These are phyloP conservation scores for Clupea harengus DNA, from an alignment of 2,113 vertebrate genomes.

Conservation along the genomic window DNA sequence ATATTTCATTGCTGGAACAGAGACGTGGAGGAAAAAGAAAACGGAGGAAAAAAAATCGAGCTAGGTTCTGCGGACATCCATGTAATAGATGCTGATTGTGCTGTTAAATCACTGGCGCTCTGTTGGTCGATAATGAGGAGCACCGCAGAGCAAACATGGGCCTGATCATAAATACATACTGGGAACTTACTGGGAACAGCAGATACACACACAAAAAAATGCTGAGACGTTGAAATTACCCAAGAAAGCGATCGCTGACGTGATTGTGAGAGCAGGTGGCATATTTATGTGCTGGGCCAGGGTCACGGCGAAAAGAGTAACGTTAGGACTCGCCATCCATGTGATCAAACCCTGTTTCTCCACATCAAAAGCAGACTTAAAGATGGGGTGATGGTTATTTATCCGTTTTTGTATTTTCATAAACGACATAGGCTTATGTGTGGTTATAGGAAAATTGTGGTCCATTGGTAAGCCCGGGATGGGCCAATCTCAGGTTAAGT, in stretches of 20 bases:
- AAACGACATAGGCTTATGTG: background rate
- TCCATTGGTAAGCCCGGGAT: background rate
- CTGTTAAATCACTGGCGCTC: constrained; percentile 52
- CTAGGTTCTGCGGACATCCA: constrained; percentile 60
- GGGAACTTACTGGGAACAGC: constrained; percentile 38
- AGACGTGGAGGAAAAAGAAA: constrained; percentile 27
- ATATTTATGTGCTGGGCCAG: constrained; percentile 50
- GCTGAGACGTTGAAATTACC: constrained; percentile 27
- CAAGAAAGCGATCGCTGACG: constrained; percentile 1
- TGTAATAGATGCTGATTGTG: constrained; percentile 75
- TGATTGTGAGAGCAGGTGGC: constrained; percentile 54
- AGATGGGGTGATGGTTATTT: background rate
- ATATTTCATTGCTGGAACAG: constrained; percentile 68
- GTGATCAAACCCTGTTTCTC: background rate
- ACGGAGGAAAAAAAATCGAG: constrained; percentile 17
- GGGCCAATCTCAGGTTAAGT: background rate
- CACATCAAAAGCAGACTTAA: background rate
- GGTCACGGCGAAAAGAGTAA: constrained; percentile 29
- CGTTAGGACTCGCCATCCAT: background rate
- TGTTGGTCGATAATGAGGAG: constrained; percentile 45
- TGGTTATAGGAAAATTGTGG: background rate
- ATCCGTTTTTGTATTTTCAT: background rate
- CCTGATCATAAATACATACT: constrained; percentile 50
- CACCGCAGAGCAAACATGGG: constrained; percentile 42
- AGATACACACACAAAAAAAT: constrained; percentile 18